phyloP scores from a whole-genome alignment of 2,888 invertebrate genomes.

The Icerya purchasi region DNA sequence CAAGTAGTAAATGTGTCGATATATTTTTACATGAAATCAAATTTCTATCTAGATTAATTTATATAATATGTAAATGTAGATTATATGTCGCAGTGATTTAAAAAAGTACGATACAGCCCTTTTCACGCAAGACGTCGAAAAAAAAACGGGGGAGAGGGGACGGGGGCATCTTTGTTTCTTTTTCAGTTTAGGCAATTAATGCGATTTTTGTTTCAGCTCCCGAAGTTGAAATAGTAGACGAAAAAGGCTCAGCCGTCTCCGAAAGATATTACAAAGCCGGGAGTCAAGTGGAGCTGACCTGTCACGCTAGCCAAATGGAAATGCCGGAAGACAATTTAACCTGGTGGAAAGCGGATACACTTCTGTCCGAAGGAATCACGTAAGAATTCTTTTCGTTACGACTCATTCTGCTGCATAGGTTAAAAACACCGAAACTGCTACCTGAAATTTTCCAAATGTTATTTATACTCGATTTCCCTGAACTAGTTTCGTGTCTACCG shows the following conservation, averaged over 20 bases:
- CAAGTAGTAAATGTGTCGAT: too few species aligned
- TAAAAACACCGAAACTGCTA: too few species aligned
- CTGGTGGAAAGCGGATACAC: conserved; percentile 33
- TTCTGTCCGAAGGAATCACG: conserved; percentile 32
- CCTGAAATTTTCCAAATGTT: too few species aligned
- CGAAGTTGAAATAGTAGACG: conserved; percentile 35
- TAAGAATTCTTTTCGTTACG: conserved; percentile 23
- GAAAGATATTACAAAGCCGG: conserved; percentile 38
- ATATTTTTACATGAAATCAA: too few species aligned
- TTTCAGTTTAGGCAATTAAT: background rate
- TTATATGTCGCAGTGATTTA: too few species aligned
- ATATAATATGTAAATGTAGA: too few species aligned
- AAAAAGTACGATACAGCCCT: too few species aligned
- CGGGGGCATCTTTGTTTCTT: background rate
- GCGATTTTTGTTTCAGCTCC: conserved; percentile 29
- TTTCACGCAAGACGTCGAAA: background rate
- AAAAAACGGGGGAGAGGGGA: background rate
- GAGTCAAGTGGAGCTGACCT: conserved; percentile 32
- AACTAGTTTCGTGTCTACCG: too few species aligned
- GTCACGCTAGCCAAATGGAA: conserved; percentile 30
- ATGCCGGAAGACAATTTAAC: conserved; percentile 29
- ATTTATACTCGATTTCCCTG: too few species aligned
- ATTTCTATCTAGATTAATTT: too few species aligned
- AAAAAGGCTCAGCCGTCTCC: conserved; percentile 33
- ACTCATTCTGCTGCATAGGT: too few species aligned